A percentile compares a stretch with the other conserved stretches of the same genome.
Evolutionary conservation across 2,888 invertebrate genomes (phyloP).

Genomic region (Himalopsyche anomala): DNA sequence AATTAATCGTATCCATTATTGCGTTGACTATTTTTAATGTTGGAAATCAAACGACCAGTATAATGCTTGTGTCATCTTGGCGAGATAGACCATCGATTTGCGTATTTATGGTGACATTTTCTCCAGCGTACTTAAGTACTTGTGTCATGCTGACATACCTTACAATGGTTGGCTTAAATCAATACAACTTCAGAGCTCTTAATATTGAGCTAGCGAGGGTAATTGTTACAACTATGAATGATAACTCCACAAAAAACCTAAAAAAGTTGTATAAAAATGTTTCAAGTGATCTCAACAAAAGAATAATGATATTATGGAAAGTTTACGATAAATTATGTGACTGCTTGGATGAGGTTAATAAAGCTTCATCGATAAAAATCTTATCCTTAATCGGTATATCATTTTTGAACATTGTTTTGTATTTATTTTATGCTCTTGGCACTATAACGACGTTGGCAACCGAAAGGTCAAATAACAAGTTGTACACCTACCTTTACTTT

Average conservation of each 20-base stretch:
- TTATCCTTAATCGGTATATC: slow-evolving; percentile 38
- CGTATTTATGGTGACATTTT: slow-evolving; percentile 12
- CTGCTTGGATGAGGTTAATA: slow-evolving; percentile 24
- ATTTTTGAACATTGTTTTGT: slow-evolving; percentile 32
- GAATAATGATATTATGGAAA: slow-evolving; percentile 32
- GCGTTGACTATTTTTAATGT: background rate
- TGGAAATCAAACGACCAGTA: background rate
- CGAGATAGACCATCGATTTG: background rate
- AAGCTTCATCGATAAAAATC: slow-evolving; percentile 16
- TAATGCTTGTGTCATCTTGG: background rate
- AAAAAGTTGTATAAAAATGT: background rate
- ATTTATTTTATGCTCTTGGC: slow-evolving; percentile 39
- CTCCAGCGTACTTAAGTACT: background rate
- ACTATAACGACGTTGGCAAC: slow-evolving; percentile 8
- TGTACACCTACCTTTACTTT: slow-evolving; percentile 27
- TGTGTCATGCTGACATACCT: background rate
- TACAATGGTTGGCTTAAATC: background rate
- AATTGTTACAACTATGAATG: no score
- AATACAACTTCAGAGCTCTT: background rate
- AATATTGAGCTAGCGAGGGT: background rate
- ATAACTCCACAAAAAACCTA: background rate
- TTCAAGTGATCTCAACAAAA: background rate
- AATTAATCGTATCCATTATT: background rate
- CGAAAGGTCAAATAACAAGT: background rate
- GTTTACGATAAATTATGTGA: slow-evolving; percentile 48